Conservation (phyloP, 35 echinoderm and acorn worm species). For the Stichopus chloronotus region DNA sequence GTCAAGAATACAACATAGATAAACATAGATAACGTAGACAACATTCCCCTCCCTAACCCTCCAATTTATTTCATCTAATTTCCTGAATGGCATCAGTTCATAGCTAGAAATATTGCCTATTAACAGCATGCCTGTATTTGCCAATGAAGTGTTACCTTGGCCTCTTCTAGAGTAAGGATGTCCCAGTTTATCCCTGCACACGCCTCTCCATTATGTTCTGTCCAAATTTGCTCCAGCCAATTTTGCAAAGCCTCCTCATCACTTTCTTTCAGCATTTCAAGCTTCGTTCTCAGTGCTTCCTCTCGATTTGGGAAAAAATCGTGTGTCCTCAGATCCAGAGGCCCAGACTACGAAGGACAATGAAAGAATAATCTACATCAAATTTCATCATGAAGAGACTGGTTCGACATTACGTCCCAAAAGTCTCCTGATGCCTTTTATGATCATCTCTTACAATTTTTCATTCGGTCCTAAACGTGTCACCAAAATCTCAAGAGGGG, state of each 20-base stretch:
- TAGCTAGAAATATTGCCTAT: background rate
- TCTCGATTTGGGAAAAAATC: conserved; percentile 75
- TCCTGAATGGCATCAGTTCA: background rate
- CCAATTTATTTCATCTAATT: background rate
- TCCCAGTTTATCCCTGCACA: conserved; percentile 84
- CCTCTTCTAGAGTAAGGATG: conserved; percentile 76
- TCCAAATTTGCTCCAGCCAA: conserved; percentile 69
- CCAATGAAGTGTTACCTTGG: conserved; percentile 58
- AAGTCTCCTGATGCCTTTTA: no score
- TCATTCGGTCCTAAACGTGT: no score
- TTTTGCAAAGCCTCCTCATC: conserved; percentile 43
- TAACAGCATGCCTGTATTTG: background rate
- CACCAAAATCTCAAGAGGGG: no score
- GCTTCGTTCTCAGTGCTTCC: conserved; percentile 64
- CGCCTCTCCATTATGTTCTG: conserved; percentile 75
- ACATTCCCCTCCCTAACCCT: background rate
- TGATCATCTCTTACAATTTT: no score
- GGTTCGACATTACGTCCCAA: no score
- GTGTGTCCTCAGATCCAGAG: conserved; percentile 77
- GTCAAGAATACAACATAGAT: no score
- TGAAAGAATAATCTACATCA: no score
- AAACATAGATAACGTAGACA: no score
- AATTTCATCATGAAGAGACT: no score
- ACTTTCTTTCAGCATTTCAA: conserved; percentile 67
- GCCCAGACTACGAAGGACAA: conserved; percentile 48